These are phyloP conservation scores for Helicoverpa zea DNA, from an alignment of 1,140 invertebrate genomes.

Conservation along the genomic window DNA sequence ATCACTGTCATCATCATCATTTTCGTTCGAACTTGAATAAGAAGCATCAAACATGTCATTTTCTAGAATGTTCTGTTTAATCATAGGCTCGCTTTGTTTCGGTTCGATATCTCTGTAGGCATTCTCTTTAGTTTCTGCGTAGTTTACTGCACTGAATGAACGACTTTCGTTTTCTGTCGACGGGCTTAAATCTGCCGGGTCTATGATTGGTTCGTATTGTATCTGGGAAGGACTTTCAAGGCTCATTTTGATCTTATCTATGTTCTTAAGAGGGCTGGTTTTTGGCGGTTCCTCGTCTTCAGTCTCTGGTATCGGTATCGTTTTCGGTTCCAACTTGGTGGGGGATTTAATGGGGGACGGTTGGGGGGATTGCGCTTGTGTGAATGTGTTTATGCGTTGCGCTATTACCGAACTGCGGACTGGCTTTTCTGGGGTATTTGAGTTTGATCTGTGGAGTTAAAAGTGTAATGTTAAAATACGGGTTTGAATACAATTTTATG, in stretches of 20 bases:
- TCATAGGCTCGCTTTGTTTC: slow-evolving; percentile 83
- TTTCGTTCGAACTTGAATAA: slow-evolving; percentile 87
- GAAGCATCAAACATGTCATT: slow-evolving; percentile 86
- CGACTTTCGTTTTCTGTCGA: slow-evolving; percentile 76
- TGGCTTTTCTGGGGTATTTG: slow-evolving; percentile 88
- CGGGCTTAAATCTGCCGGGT: slow-evolving; percentile 79
- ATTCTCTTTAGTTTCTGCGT: slow-evolving; percentile 66
- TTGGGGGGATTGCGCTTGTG: slow-evolving; percentile 65
- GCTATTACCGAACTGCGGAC: slow-evolving; percentile 88
- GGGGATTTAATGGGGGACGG: slow-evolving; percentile 69
- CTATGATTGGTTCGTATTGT: slow-evolving; percentile 84
- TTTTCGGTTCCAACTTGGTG: slow-evolving; percentile 50
- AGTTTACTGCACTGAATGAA: slow-evolving; percentile 76
- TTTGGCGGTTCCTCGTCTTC: slow-evolving; percentile 65
- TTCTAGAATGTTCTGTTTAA: slow-evolving; percentile 86
- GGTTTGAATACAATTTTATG: no score
- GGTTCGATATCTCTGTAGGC: slow-evolving; percentile 67
- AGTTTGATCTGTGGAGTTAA: slow-evolving; percentile 73
- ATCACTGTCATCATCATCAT: slow-evolving; percentile 88
- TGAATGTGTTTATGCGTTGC: slow-evolving; percentile 87
- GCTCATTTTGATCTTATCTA: slow-evolving; percentile 85
- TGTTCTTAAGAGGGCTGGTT: slow-evolving; percentile 84
- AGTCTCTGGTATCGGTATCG: slow-evolving; percentile 53
- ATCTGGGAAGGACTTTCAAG: slow-evolving; percentile 84
- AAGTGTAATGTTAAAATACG: background rate